Evolutionary conservation across 1,140 invertebrate genomes (phyloP).

Genomic region (Brachionus paranguensis): DNA sequence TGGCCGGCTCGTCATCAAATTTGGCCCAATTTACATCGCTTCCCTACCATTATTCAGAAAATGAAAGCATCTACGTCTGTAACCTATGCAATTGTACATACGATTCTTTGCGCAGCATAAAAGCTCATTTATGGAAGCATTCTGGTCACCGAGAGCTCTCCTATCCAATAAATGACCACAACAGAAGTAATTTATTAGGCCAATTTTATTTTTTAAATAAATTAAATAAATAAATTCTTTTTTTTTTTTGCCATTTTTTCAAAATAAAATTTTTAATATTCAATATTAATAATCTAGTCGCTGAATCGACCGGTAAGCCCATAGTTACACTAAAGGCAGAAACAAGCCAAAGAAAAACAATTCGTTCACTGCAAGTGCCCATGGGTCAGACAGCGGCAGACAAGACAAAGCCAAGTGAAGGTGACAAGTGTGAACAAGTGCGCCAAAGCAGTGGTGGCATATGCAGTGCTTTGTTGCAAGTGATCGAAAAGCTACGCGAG

Average conservation of each 20-base stretch:
- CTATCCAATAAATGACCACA: slow-evolving; percentile 47
- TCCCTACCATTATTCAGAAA: slow-evolving; percentile 46
- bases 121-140: slow-evolving; percentile 56
- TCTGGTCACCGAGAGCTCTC: slow-evolving; percentile 51
- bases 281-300: neutral
- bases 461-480: slow-evolving; percentile 52
- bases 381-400: slow-evolving; percentile 44
- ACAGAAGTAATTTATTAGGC: neutral
- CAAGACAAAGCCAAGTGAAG: slow-evolving; percentile 16
- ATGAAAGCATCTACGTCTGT: slow-evolving; percentile 47
- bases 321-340: neutral
- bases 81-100: slow-evolving; percentile 52
- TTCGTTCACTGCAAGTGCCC: slow-evolving; percentile 46
- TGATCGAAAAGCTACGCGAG: slow-evolving; percentile 53
- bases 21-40: neutral
- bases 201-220: neutral
- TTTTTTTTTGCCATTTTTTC: neutral
- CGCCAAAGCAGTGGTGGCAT: slow-evolving; percentile 44
- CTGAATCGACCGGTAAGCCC: neutral
- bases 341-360: slow-evolving; percentile 40
- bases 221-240: neutral
- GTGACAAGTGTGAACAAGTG: neutral
- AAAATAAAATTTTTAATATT: neutral
- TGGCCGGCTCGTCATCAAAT: neutral
- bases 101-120: slow-evolving; percentile 53